Evolutionary conservation across 1,140 invertebrate genomes (phyloP).

Genomic region (Hyphantria cunea): DNA sequence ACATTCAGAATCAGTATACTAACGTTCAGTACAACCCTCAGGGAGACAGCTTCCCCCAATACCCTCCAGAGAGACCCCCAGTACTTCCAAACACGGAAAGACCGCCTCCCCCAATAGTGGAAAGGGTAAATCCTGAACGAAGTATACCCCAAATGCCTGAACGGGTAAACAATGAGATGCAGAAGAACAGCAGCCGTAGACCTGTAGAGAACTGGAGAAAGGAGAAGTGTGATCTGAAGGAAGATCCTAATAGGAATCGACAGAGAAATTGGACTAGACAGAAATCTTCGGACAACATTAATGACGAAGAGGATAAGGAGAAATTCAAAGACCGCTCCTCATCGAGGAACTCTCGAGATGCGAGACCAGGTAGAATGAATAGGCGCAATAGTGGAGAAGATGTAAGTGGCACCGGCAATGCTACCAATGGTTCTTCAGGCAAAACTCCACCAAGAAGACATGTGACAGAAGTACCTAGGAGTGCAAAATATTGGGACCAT

Average conservation of each 20-base stretch:
- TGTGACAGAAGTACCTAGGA: slow-evolving; percentile 71
- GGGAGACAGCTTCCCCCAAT: slow-evolving; percentile 44
- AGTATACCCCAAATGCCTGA: slow-evolving; percentile 34
- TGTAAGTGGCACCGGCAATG: slow-evolving; percentile 5
- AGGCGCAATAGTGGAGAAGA: slow-evolving; percentile 55
- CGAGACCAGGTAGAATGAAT: slow-evolving; percentile 39
- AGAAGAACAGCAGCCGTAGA: slow-evolving; percentile 49
- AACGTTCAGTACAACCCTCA: slow-evolving; percentile 51
- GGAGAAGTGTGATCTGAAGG: slow-evolving; percentile 56
- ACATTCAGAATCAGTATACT: slow-evolving; percentile 61
- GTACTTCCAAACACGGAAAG: neutral
- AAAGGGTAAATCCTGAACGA: neutral
- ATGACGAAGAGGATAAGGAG: slow-evolving; percentile 56
- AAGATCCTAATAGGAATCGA: slow-evolving; percentile 61
- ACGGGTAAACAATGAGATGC: slow-evolving; percentile 61
- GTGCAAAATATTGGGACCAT: slow-evolving; percentile 78
- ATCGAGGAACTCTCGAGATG: slow-evolving; percentile 47
- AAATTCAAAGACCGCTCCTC: slow-evolving; percentile 40
- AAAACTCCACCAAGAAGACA: slow-evolving; percentile 68
- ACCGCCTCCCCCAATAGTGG: slow-evolving; percentile 4
- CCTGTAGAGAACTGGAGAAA: slow-evolving; percentile 67
- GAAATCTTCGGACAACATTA: slow-evolving; percentile 58
- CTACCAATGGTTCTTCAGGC: neutral
- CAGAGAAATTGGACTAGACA: slow-evolving; percentile 56
- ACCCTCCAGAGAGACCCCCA: slow-evolving; percentile 10